Evolutionary conservation across 2,113 vertebrate genomes (phyloP).

Genomic region (Pholis gunnellus): DNA sequence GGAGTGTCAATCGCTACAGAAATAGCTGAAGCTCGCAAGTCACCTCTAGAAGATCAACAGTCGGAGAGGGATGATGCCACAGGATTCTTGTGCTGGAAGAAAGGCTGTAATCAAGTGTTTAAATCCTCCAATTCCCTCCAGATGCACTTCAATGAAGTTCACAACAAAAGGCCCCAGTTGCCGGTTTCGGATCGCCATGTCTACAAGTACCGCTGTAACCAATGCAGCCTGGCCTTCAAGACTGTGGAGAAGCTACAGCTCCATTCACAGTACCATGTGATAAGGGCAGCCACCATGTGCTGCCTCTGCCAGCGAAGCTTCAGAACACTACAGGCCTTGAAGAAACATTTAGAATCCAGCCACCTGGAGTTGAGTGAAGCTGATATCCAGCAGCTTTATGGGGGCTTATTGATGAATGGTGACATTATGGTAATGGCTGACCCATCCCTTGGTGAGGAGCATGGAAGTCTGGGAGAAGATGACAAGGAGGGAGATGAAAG

Average conservation of each 20-base stretch:
- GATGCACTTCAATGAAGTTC: slow-evolving; percentile 96
- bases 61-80: slow-evolving; percentile 89
- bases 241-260: slow-evolving; percentile 98
- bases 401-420: slow-evolving; percentile 94
- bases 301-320: slow-evolving; percentile 99
- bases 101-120: slow-evolving; percentile 98
- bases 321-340: slow-evolving; percentile 96
- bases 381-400: slow-evolving; percentile 97
- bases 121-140: slow-evolving; percentile 96
- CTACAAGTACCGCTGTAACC: slow-evolving; percentile 99
- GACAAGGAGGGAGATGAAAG: slow-evolving; percentile 98
- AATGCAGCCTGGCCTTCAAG: slow-evolving; percentile 98
- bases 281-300: slow-evolving; percentile 98
- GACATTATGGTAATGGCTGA: slow-evolving; percentile 96
- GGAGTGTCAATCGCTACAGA: slow-evolving; percentile 83
- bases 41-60: slow-evolving; percentile 85
- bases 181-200: slow-evolving; percentile 98
- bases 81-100: slow-evolving; percentile 98
- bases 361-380: slow-evolving; percentile 97
- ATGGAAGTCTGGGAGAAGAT: slow-evolving; percentile 93
- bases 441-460: slow-evolving; percentile 92
- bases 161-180: slow-evolving; percentile 95
- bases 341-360: slow-evolving; percentile 97
- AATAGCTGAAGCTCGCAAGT: slow-evolving; percentile 87
- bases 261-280: slow-evolving; percentile 98